Percentiles rank a stretch among this genome's conserved stretches.
Evolutionary conservation across 1,140 invertebrate genomes (phyloP).

Genomic region (Paraescarpia echinospica): DNA sequence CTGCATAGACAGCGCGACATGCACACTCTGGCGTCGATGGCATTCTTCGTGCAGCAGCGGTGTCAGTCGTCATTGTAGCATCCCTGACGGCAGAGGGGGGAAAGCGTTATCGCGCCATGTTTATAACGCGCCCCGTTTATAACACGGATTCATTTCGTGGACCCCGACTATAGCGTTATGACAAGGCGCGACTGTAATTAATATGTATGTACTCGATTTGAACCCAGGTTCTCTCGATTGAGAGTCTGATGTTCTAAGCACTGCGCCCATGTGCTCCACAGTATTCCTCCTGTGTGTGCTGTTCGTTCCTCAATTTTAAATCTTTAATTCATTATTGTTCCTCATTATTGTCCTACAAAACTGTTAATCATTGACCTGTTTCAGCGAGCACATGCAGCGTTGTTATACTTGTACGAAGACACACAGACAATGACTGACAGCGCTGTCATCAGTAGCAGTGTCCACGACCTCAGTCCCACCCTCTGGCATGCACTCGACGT

Average conservation of each 20-base stretch:
- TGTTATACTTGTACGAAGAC: background rate
- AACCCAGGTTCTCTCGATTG: too few relatives aligned
- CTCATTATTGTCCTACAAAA: background rate
- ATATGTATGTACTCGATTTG: too few relatives aligned
- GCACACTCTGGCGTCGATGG: too few relatives aligned
- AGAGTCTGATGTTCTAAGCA: background rate
- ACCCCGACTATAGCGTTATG: too few relatives aligned
- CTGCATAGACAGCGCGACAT: too few relatives aligned
- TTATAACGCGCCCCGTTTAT: too few relatives aligned
- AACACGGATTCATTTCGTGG: too few relatives aligned
- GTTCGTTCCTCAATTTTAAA: background rate
- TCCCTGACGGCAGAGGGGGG: too few relatives aligned
- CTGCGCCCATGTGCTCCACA: background rate
- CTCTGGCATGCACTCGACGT: conserved; percentile 59
- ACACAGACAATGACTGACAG: background rate
- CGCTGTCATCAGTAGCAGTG: conserved; percentile 51
- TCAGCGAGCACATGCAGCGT: background rate
- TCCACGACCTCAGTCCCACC: conserved; percentile 56
- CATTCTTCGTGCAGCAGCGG: too few relatives aligned
- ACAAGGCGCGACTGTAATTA: too few relatives aligned
- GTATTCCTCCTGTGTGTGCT: background rate
- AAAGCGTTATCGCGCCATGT: too few relatives aligned
- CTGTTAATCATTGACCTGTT: background rate
- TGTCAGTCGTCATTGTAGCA: too few relatives aligned
- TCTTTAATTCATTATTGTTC: background rate